These are phyloP conservation scores for Sarcophaga caerulescens DNA, from an alignment of 2,888 invertebrate genomes.

Conservation along the genomic window DNA sequence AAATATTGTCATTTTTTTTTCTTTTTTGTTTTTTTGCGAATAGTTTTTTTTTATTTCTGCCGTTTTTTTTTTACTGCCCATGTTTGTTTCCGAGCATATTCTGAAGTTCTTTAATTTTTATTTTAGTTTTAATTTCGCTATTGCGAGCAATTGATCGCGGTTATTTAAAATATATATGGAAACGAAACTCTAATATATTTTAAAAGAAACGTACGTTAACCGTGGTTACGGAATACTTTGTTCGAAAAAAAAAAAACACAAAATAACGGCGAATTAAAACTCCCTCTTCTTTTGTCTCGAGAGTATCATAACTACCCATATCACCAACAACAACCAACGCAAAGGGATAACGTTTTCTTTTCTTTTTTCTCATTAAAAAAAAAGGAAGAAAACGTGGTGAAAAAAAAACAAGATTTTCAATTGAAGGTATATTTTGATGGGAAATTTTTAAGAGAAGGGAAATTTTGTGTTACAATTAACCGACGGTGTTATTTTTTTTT, in stretches of 20 bases:
- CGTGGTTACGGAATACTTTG: background rate
- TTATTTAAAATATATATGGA: conserved; percentile 27
- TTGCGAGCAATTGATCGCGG: conserved; percentile 63
- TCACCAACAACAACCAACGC: background rate
- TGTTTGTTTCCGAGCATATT: conserved; percentile 65
- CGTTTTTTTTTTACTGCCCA: conserved; percentile 63
- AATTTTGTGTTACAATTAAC: background rate
- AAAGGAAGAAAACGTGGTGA: background rate
- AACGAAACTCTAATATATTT: background rate
- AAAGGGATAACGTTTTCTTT: background rate
- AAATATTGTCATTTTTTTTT: conserved; percentile 63
- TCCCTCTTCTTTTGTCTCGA: background rate
- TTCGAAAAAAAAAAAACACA: background rate
- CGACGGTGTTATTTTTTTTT: background rate
- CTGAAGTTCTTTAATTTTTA: conserved; percentile 66
- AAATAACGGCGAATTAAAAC: conserved; percentile 28
- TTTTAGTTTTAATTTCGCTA: conserved; percentile 69
- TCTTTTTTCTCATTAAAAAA: too few species aligned
- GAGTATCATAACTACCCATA: background rate
- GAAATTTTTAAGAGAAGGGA: background rate
- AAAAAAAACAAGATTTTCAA: background rate
- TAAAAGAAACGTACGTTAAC: background rate
- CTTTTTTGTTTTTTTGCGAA: conserved; percentile 46
- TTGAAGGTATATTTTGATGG: background rate
- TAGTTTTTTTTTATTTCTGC: conserved; percentile 47